A percentile compares a stretch with the other conserved stretches of the same genome.
These are phyloP conservation scores for Acanthosoma haemorrhoidale DNA, from an alignment of 2,888 invertebrate species.

Conservation along the genomic window DNA sequence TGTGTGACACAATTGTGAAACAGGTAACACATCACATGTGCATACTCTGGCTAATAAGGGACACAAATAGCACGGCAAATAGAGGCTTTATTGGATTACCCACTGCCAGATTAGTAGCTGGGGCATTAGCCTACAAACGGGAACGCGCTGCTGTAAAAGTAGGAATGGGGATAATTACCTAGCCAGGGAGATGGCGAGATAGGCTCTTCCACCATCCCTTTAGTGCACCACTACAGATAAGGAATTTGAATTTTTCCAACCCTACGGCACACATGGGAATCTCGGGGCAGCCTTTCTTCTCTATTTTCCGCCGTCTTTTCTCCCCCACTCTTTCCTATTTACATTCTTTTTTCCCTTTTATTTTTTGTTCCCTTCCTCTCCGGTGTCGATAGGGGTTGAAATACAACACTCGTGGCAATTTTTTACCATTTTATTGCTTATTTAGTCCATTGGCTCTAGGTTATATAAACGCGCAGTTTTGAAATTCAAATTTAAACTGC, in stretches of 20 bases:
- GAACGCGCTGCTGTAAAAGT: background rate
- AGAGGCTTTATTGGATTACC: background rate
- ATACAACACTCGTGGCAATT: background rate
- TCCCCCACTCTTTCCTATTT: constrained; percentile 3
- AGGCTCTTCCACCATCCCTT: background rate
- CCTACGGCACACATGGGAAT: constrained; percentile 6
- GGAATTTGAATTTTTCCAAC: constrained; percentile 6
- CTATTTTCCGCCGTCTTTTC: background rate
- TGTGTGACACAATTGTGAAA: too few species aligned
- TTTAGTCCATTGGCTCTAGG: too few species aligned
- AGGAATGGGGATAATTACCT: background rate
- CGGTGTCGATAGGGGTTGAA: constrained; percentile 3
- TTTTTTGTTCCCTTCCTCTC: background rate
- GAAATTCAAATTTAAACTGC: too few species aligned
- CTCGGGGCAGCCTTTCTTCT: background rate
- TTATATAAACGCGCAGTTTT: too few species aligned
- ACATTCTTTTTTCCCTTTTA: constrained; percentile 11
- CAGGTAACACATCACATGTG: too few species aligned
- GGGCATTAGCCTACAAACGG: background rate
- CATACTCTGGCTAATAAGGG: background rate
- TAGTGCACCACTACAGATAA: background rate
- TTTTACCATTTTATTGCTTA: background rate
- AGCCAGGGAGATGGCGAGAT: background rate
- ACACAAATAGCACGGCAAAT: background rate
- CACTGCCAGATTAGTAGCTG: background rate